phyloP scores from a whole-genome alignment of 2,797 vertebrate species.

The Paedocypris micromegethes region DNA sequence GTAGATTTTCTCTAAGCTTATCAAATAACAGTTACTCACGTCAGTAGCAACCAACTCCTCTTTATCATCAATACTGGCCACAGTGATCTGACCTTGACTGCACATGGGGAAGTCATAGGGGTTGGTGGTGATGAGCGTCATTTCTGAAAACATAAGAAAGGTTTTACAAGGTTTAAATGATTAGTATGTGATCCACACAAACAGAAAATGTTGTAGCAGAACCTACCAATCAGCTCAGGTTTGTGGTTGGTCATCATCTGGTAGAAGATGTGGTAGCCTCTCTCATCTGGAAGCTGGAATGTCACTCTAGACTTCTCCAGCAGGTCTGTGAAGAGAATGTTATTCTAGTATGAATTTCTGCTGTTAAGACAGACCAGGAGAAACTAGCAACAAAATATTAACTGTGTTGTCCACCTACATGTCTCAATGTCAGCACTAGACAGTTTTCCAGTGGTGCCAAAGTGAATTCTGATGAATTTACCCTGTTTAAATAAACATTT shows the following conservation, averaged over 20 bases:
- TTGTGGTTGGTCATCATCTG: slow-evolving; percentile 83
- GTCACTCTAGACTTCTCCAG: slow-evolving; percentile 83
- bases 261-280: slow-evolving; percentile 86
- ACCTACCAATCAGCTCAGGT: slow-evolving; percentile 77
- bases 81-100: slow-evolving; percentile 81
- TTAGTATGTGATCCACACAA: too few relatives aligned
- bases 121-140: slow-evolving; percentile 82
- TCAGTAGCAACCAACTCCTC: slow-evolving; percentile 84
- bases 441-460: slow-evolving; percentile 44
- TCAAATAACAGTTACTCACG: slow-evolving; percentile 62
- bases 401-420: too few relatives aligned
- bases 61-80: slow-evolving; percentile 83
- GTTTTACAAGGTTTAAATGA: too few relatives aligned
- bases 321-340: too few relatives aligned
- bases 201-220: too few relatives aligned
- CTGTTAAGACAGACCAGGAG: too few relatives aligned
- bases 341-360: too few relatives aligned
- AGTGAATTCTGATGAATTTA: slow-evolving; percentile 47
- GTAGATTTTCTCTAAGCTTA: neutral
- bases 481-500: slow-evolving; percentile 38
- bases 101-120: slow-evolving; percentile 81
- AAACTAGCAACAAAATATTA: too few relatives aligned
- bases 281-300: slow-evolving; percentile 80
- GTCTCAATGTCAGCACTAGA: slow-evolving; percentile 48
- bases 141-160: slow-evolving; percentile 66